Conservation (phyloP, 2,113 vertebrate species). For the Tachycineta bicolor region DNA sequence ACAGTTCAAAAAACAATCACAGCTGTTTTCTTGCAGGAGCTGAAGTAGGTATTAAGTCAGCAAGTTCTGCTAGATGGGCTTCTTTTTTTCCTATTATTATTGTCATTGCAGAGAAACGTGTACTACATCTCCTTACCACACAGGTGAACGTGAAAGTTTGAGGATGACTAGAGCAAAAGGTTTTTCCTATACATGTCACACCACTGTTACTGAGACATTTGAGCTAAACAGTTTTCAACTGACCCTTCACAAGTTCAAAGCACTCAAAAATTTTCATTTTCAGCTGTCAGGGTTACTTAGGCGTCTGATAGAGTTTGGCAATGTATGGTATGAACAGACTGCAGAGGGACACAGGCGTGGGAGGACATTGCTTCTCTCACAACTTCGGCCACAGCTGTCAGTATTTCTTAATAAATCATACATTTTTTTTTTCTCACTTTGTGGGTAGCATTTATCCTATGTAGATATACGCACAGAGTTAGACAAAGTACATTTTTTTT, state of each 20-base stretch:
- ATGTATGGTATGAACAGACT: not conserved
- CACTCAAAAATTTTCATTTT: not conserved
- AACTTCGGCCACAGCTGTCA: not conserved
- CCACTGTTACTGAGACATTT: not conserved
- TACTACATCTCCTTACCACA: not conserved
- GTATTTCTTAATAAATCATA: not conserved
- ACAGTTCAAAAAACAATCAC: not conserved
- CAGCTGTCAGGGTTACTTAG: not conserved
- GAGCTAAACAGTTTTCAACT: not conserved
- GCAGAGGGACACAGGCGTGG: not conserved
- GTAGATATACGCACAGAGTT: not conserved
- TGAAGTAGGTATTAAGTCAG: not conserved
- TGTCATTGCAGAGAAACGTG: not conserved
- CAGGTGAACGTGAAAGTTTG: not conserved
- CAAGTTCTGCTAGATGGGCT: not conserved
- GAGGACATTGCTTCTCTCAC: not conserved
- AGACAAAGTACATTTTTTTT: not conserved
- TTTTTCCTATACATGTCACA: not conserved
- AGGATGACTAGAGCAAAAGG: not conserved
- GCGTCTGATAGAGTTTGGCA: not conserved
- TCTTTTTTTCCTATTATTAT: not conserved
- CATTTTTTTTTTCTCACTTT: not conserved
- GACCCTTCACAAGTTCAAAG: not conserved
- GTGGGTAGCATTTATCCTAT: not conserved
- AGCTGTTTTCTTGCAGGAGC: not conserved